Conservation (phyloP, 2,113 vertebrate genomes). For the Bagarius yarrelli region DNA sequence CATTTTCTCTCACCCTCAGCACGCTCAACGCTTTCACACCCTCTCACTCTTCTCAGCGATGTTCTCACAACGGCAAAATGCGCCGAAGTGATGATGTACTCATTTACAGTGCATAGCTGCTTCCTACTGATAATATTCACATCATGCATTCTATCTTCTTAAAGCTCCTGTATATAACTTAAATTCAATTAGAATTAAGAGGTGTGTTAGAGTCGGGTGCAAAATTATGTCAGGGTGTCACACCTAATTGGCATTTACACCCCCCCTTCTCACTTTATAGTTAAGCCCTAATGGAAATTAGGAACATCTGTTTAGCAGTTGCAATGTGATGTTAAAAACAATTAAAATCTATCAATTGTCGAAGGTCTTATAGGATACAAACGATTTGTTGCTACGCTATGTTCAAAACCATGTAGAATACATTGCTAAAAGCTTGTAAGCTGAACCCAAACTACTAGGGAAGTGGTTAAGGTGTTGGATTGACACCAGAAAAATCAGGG, state of each 20-base stretch:
- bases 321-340: slow-evolving; percentile 5
- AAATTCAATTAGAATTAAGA: neutral
- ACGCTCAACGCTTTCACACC: slow-evolving; percentile 16
- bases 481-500: too few species aligned
- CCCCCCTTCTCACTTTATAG: neutral
- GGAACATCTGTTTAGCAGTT: slow-evolving; percentile 19
- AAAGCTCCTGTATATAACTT: neutral
- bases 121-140: slow-evolving; percentile 17
- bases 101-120: slow-evolving; percentile 35
- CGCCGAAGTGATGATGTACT: slow-evolving; percentile 30
- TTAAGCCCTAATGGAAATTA: slow-evolving; percentile 15
- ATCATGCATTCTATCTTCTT: neutral
- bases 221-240: neutral
- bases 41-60: slow-evolving; percentile 24
- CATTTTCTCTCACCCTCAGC: slow-evolving; percentile 18
- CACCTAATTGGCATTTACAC: neutral
- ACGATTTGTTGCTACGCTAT: slow-evolving; percentile 6
- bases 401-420: neutral
- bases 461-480: too few species aligned
- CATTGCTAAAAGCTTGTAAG: neutral
- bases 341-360: neutral
- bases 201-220: neutral
- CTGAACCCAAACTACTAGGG: too few species aligned
- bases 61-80: slow-evolving; percentile 36
- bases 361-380: neutral